Evolutionary conservation across 2,797 vertebrate genomes (phyloP).

Genomic region (Hybognathus amarus): DNA sequence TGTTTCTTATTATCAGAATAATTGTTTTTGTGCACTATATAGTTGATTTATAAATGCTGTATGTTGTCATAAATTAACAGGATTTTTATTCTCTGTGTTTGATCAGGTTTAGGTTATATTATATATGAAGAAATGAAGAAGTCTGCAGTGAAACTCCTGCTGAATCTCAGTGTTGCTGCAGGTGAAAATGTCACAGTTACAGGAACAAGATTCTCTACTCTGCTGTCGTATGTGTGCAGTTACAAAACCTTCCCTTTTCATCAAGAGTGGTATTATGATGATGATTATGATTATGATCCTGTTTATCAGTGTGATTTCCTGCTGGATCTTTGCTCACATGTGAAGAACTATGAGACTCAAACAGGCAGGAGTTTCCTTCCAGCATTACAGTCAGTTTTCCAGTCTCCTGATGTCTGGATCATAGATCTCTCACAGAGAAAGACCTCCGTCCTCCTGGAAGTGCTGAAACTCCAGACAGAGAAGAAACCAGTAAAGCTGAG

Average conservation of each 20-base stretch:
- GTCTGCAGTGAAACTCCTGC: background rate
- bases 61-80: background rate
- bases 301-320: background rate
- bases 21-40: too few relatives aligned
- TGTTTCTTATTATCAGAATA: background rate
- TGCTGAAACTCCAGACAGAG: background rate
- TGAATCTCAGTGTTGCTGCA: constrained; percentile 40
- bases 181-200: constrained; percentile 7
- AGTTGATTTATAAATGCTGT: background rate
- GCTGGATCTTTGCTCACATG: constrained; percentile 33
- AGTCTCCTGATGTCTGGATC: constrained; percentile 35
- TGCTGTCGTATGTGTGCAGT: constrained; percentile 40
- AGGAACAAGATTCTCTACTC: constrained; percentile 31
- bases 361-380: constrained; percentile 36
- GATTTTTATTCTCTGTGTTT: background rate
- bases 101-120: rapidly evolving
- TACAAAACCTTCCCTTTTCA: constrained; percentile 25
- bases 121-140: background rate
- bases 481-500: too few relatives aligned
- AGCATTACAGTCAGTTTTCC: constrained; percentile 37
- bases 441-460: too few relatives aligned
- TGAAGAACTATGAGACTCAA: constrained; percentile 36
- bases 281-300: too few relatives aligned
- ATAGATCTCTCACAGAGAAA: background rate
- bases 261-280: background rate